These are phyloP conservation scores for Darevskia mixta DNA, from an alignment of 2,797 vertebrate species.

Conservation along the genomic window DNA sequence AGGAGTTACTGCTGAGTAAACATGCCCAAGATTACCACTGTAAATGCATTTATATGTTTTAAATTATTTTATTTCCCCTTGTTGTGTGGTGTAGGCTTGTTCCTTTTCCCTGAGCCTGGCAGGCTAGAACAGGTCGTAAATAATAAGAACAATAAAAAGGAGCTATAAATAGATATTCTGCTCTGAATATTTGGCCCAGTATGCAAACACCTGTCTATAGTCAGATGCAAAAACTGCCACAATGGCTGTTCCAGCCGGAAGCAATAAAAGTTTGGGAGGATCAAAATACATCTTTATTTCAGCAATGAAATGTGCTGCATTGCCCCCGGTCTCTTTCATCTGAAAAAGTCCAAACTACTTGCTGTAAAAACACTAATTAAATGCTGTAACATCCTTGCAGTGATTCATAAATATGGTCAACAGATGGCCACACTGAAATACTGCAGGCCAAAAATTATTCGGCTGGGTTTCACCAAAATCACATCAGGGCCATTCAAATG, in stretches of 20 bases:
- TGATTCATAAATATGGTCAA: background rate
- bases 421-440: background rate
- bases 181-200: background rate
- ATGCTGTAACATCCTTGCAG: slow-evolving; percentile 16
- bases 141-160: too few species aligned
- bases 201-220: background rate
- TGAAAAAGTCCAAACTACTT: slow-evolving; percentile 16
- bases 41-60: background rate
- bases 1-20: too few species aligned
- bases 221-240: background rate
- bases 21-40: too few species aligned
- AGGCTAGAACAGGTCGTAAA: background rate
- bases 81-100: background rate
- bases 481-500: background rate
- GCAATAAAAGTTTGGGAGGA: rapidly evolving
- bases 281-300: background rate
- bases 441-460: background rate
- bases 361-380: slow-evolving; percentile 25
- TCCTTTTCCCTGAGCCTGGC: background rate
- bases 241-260: background rate
- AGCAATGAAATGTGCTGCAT: background rate
- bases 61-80: background rate
- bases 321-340: background rate
- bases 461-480: background rate
- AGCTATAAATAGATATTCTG: background rate